These are phyloP conservation scores for Leptogaster cylindrica DNA, from an alignment of 2,888 invertebrate species.

Conservation along the genomic window DNA sequence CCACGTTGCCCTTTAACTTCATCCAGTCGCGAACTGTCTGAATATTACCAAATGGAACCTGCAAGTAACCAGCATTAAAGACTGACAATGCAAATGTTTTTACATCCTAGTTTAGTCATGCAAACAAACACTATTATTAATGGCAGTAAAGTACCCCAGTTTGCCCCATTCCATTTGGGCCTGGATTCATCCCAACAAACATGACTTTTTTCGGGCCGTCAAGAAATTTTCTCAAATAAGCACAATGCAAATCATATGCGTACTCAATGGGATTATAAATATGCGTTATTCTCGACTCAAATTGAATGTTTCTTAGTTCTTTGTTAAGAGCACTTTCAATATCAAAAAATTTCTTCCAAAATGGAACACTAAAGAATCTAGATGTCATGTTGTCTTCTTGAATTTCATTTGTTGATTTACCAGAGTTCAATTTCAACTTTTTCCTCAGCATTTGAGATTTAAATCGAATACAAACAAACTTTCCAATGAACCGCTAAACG, in stretches of 20 bases:
- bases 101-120: too few relatives aligned
- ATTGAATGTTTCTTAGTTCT: slow-evolving; percentile 45
- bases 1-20: slow-evolving; percentile 72
- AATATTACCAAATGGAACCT: slow-evolving; percentile 92
- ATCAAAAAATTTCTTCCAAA: slow-evolving; percentile 56
- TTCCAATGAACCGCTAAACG: too few relatives aligned
- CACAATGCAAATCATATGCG: slow-evolving; percentile 77
- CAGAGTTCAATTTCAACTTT: slow-evolving; percentile 4
- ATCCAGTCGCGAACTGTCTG: slow-evolving; percentile 79
- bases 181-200: slow-evolving; percentile 94
- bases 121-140: not conserved
- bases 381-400: slow-evolving; percentile 42
- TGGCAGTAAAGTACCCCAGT: slow-evolving; percentile 74
- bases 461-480: too few relatives aligned
- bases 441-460: slow-evolving; percentile 10
- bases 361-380: slow-evolving; percentile 49
- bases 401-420: not conserved
- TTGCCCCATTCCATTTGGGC: slow-evolving; percentile 97
- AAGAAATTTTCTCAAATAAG: slow-evolving; percentile 77
- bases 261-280: slow-evolving; percentile 89
- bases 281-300: slow-evolving; percentile 51
- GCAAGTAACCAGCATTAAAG: too few relatives aligned
- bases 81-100: too few relatives aligned
- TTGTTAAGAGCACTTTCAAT: slow-evolving; percentile 54
- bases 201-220: slow-evolving; percentile 72